Evolutionary conservation across 2,888 invertebrate species (phyloP).

Genomic region (Adineta ricciae): DNA sequence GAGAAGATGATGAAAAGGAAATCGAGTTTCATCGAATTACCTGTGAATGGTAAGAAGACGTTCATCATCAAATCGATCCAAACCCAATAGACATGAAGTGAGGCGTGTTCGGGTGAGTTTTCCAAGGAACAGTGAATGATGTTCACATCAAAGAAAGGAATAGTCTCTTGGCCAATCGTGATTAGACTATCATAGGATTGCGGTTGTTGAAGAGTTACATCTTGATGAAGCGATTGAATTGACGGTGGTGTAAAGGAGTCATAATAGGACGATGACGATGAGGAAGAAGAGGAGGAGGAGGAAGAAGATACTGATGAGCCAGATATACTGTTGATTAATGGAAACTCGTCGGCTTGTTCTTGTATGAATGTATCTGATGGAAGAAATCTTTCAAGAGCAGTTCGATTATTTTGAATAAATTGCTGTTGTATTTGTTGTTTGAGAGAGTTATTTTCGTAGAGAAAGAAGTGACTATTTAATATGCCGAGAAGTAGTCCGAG

Average conservation of each 20-base stretch:
- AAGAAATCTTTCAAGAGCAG: background rate
- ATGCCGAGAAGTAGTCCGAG: constrained; percentile 20
- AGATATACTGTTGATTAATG: background rate
- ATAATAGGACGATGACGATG: background rate
- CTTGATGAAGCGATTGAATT: background rate
- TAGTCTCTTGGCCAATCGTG: background rate
- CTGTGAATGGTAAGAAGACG: constrained; percentile 32
- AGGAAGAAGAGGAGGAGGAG: too few relatives aligned
- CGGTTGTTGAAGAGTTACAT: background rate
- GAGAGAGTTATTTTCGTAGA: constrained; percentile 17
- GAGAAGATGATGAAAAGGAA: background rate
- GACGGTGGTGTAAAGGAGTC: background rate
- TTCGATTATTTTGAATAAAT: background rate
- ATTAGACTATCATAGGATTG: background rate
- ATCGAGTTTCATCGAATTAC: background rate
- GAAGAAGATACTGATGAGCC: too few relatives aligned
- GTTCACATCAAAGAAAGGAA: constrained; percentile 14
- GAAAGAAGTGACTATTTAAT: constrained; percentile 32
- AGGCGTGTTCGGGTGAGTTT: background rate
- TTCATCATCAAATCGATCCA: constrained; percentile 27
- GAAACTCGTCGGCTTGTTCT: background rate
- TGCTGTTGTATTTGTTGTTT: background rate
- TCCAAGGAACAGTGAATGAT: constrained; percentile 28
- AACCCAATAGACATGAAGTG: constrained; percentile 5
- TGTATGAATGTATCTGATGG: background rate